These are phyloP conservation scores for Poliocrania exsul DNA, from an alignment of 2,797 vertebrate genomes.

Conservation along the genomic window DNA sequence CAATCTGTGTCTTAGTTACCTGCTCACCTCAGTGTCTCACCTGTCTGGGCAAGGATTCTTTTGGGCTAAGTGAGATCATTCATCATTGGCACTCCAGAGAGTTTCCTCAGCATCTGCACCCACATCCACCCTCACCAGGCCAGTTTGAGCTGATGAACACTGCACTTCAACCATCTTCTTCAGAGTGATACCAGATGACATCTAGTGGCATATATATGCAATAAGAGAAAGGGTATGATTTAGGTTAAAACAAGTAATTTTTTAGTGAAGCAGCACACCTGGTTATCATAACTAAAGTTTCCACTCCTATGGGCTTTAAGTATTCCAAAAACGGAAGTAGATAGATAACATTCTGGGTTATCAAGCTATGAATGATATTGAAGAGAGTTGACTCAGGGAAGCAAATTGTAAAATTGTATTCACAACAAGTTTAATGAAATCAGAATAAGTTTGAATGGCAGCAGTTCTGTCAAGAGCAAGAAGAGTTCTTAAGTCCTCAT, in stretches of 20 bases:
- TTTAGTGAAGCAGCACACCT: background rate
- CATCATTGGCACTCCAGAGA: background rate
- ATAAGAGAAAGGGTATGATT: background rate
- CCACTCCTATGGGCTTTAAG: background rate
- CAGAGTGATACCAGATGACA: conserved; percentile 41
- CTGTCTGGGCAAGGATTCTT: background rate
- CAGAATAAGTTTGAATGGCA: background rate
- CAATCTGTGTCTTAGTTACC: background rate
- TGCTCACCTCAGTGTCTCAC: background rate
- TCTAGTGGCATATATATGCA: conserved; percentile 58
- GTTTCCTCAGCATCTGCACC: background rate
- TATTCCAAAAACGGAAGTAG: background rate
- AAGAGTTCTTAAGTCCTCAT: rapidly evolving
- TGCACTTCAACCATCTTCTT: background rate
- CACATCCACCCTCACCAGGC: background rate
- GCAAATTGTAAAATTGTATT: background rate
- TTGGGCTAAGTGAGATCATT: background rate
- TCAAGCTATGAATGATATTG: background rate
- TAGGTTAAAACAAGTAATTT: background rate
- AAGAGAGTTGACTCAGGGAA: background rate
- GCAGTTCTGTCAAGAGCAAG: background rate
- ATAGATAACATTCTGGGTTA: background rate
- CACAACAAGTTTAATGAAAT: background rate
- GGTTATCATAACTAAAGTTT: background rate
- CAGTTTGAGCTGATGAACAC: background rate